Base-by-base conservation (phyloP, 2,888 invertebrate genomes). In the Branchellion lobata region DNA sequence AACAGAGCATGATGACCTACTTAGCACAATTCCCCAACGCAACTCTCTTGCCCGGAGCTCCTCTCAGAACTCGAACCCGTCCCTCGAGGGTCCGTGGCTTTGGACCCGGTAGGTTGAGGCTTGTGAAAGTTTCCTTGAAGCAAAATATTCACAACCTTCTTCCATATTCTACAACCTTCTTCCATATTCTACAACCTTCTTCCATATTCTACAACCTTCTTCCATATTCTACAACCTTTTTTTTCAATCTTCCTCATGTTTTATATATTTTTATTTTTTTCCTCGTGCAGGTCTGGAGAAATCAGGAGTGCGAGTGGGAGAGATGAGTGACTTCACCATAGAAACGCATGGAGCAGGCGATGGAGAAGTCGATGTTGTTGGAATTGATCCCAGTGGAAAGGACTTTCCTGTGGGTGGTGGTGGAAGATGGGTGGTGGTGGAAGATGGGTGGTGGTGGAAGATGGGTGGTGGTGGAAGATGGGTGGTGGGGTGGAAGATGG, bases 1-100 rank as follows among this genome's bases (percentile, higher is more conserved):
- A 95, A 88, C 91, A 93, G 88, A 93, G 93, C 34, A 94, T 95
- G 92, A 95, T 95, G 94, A 95, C 95, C 2, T 95, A 95, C 87
- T 89, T 95, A 84, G 93, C 94, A 61, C 94, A 95, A 87, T 95
- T 93, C 89, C 94, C 94, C 80, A 93, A 92, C 86, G 93, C 94
- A 40, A 93, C 93, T 89, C 88, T 94, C 83, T 93, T 93, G 86
- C 88, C 90, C 33, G 93, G 92, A 75, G 94, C 94, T 24, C 94
- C 94, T 5, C 86, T 94, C 79, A 89, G 93, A 82, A 92, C 93
- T 65, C 90, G 91, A 84, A 92, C 92, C 76, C 93, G 93, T 88
- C 92, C 86, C 29, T 82, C 83, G 79, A 81, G 85, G 69, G 93
- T 94, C 80, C 90, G 93, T 83, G 93, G 93, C 83, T 94, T 93